Evolutionary conservation across 2,113 vertebrate species (phyloP).

Genomic region (Micronycteris hirsuta): DNA sequence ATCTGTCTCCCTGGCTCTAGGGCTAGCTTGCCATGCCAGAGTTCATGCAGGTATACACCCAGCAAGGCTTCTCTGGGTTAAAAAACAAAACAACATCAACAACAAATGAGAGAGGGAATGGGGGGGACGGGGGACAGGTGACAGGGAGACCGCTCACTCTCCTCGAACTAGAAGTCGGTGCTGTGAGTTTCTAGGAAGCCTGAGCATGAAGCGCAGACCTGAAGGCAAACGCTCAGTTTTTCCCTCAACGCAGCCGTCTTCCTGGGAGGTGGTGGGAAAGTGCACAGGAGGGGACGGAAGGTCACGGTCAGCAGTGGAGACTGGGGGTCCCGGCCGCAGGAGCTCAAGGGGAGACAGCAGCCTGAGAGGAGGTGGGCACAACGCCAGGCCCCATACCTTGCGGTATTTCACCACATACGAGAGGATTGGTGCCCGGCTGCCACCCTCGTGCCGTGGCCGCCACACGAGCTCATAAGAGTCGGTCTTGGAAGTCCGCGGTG

Average conservation of each 20-base stretch:
- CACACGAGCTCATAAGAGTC: slow-evolving; percentile 96
- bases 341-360: background rate
- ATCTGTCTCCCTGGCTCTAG: slow-evolving; percentile 28
- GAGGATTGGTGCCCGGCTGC: slow-evolving; percentile 82
- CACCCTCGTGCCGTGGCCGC: slow-evolving; percentile 90
- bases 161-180: background rate
- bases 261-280: background rate
- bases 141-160: too few species aligned
- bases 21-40: background rate
- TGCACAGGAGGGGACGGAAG: background rate
- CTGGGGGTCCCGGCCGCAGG: too few species aligned
- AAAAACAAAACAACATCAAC: background rate
- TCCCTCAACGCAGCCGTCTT: background rate
- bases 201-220: background rate
- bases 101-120: background rate
- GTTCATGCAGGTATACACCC: background rate
- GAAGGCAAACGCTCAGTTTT: too few species aligned
- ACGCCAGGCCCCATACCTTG: slow-evolving; percentile 83
- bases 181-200: background rate
- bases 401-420: slow-evolving; percentile 95
- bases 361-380: background rate
- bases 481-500: slow-evolving; percentile 92
- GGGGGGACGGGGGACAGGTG: background rate
- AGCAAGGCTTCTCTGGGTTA: background rate
- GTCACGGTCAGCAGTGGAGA: background rate